These are phyloP conservation scores for Urechis unicinctus DNA, from an alignment of 2,888 invertebrate genomes.

Conservation along the genomic window DNA sequence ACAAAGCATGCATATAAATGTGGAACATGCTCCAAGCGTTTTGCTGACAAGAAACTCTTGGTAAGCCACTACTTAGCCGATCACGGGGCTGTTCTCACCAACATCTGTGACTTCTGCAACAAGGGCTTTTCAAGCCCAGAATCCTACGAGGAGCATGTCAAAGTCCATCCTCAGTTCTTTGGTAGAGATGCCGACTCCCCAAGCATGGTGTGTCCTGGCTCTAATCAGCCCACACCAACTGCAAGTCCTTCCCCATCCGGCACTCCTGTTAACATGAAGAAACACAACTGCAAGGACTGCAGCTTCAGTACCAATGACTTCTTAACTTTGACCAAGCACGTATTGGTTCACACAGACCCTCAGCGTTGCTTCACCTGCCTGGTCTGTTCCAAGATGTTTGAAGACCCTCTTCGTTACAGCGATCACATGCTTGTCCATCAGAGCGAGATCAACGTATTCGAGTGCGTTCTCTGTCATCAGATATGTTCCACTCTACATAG, in stretches of 20 bases:
- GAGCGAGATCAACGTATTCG: slow-evolving; percentile 14
- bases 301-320: slow-evolving; percentile 11
- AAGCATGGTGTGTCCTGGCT: background rate
- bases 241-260: background rate
- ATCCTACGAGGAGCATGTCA: slow-evolving; percentile 20
- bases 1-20: slow-evolving; percentile 24
- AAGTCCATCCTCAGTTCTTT: slow-evolving; percentile 18
- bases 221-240: slow-evolving; percentile 2
- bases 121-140: slow-evolving; percentile 18
- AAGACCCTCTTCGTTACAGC: slow-evolving; percentile 15
- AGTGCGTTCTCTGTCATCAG: slow-evolving; percentile 20
- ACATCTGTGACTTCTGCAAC: slow-evolving; percentile 20
- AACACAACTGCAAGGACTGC: slow-evolving; percentile 14
- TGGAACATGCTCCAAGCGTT: slow-evolving; percentile 19
- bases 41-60: slow-evolving; percentile 14
- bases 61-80: slow-evolving; percentile 16
- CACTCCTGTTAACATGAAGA: background rate
- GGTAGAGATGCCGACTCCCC: background rate
- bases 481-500: slow-evolving; percentile 9
- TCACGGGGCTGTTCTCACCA: slow-evolving; percentile 14
- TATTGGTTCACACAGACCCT: slow-evolving; percentile 9
- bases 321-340: slow-evolving; percentile 15
- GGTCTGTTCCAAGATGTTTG: slow-evolving; percentile 15
- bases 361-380: slow-evolving; percentile 17
- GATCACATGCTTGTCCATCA: slow-evolving; percentile 16